Percentiles rank a stretch among this genome's conserved stretches.
Conservation (phyloP, 2,797 vertebrate genomes). For the Artibeus jamaicensis region DNA sequence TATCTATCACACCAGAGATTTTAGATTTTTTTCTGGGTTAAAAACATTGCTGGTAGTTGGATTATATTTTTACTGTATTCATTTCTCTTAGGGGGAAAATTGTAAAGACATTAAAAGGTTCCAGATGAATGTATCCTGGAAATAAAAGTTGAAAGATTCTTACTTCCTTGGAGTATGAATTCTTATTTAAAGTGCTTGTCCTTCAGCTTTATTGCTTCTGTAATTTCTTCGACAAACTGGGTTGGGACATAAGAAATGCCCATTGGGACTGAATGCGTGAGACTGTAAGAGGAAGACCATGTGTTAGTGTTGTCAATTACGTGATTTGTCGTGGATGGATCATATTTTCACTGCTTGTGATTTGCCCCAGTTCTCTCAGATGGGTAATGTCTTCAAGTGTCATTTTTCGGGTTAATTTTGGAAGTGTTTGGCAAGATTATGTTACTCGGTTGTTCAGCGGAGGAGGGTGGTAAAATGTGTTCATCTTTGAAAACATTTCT, state of each 20-base stretch:
- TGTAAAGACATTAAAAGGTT: conserved; percentile 77
- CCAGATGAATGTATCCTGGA: conserved; percentile 76
- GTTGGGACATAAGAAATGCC: conserved; percentile 12
- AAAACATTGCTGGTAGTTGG: conserved; percentile 74
- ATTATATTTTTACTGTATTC: conserved; percentile 80
- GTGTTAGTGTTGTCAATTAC: background rate
- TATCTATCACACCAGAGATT: conserved; percentile 76
- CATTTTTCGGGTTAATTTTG: background rate
- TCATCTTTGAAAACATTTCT: background rate
- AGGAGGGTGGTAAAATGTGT: background rate
- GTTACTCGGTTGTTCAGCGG: background rate
- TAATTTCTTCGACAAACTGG: conserved; percentile 21
- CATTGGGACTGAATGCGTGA: background rate
- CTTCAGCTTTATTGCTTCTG: conserved; percentile 31
- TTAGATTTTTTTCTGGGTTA: conserved; percentile 76
- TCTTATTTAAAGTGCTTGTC: conserved; percentile 73
- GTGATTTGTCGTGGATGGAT: background rate
- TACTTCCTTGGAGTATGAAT: conserved; percentile 75
- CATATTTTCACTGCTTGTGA: background rate
- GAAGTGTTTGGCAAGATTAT: background rate
- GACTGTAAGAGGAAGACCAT: background rate
- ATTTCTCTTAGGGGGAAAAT: conserved; percentile 77
- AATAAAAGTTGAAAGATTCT: conserved; percentile 80
- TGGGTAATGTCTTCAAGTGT: background rate
- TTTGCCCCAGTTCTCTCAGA: background rate